phyloP scores from a whole-genome alignment of 2,888 invertebrate species.

The Caenorhabditis auriculariae region DNA sequence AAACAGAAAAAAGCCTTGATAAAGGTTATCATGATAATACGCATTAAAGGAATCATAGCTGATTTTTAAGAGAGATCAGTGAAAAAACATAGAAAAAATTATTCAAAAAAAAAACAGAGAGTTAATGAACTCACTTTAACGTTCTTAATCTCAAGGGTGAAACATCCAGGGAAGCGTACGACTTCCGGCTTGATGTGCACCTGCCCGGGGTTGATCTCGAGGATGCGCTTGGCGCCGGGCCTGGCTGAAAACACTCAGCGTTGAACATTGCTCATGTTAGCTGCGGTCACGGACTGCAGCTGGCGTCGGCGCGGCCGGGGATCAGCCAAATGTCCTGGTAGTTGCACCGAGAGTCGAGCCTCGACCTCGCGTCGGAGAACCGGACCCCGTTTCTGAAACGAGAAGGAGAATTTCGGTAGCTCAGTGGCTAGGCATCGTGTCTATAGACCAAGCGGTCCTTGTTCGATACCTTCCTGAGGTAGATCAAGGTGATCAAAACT shows the following conservation, averaged over 20 bases:
- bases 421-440: too few species aligned
- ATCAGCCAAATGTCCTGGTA: slow-evolving; percentile 62
- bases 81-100: neutral
- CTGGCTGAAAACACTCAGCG: slow-evolving; percentile 48
- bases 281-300: slow-evolving; percentile 54
- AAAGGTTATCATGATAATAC: neutral
- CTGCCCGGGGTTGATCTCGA: slow-evolving; percentile 58
- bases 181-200: slow-evolving; percentile 60
- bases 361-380: slow-evolving; percentile 22
- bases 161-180: slow-evolving; percentile 62
- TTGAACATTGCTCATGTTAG: neutral
- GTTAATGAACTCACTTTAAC: slow-evolving; percentile 29
- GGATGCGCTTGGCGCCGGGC: slow-evolving; percentile 52
- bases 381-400: slow-evolving; percentile 24
- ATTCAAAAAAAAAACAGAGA: neutral
- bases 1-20: too few species aligned
- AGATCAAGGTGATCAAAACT: too few species aligned
- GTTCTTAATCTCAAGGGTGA: slow-evolving; percentile 61
- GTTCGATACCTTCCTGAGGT: too few species aligned
- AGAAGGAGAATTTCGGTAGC: too few species aligned
- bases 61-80: too few species aligned
- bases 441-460: too few species aligned
- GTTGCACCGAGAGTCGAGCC: slow-evolving; percentile 47
- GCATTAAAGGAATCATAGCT: neutral
- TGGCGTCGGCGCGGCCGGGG: slow-evolving; percentile 60